Evolutionary conservation across 2,113 vertebrate species (phyloP).

Genomic region (Athene cunicularia): DNA sequence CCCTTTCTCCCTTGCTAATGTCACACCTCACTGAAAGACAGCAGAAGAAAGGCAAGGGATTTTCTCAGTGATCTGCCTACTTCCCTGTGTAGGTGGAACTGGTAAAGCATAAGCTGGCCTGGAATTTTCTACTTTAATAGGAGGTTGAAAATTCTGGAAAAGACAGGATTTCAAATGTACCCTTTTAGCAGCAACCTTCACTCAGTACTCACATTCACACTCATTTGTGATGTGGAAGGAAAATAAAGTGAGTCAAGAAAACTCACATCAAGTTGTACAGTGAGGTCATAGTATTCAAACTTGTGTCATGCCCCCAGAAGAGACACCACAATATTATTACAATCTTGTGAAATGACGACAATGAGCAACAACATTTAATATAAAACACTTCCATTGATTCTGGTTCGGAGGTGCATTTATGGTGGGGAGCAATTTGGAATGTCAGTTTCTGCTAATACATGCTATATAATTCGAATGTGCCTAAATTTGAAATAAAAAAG

Average conservation of each 20-base stretch:
- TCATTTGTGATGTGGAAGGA: background rate
- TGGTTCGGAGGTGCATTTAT: background rate
- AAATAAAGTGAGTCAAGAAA: background rate
- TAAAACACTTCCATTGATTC: background rate
- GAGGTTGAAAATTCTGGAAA: background rate
- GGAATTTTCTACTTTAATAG: background rate
- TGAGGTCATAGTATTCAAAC: background rate
- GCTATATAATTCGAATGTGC: background rate
- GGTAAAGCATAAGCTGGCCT: background rate
- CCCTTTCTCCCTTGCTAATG: background rate
- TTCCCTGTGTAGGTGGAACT: background rate
- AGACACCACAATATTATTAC: background rate
- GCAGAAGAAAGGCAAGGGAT: background rate
- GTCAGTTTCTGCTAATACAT: background rate
- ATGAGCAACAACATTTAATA: background rate
- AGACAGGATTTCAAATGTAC: background rate
- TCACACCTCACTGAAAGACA: background rate
- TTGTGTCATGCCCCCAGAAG: background rate
- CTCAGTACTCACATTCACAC: background rate
- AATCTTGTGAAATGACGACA: background rate
- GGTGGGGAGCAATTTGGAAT: background rate
- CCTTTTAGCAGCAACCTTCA: background rate
- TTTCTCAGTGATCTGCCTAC: background rate
- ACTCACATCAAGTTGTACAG: background rate
- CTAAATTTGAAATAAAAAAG: background rate